Percentiles rank a stretch among this genome's conserved stretches.
Evolutionary conservation across 2,113 vertebrate genomes (phyloP).

Genomic region (Pogonocichla stellata): DNA sequence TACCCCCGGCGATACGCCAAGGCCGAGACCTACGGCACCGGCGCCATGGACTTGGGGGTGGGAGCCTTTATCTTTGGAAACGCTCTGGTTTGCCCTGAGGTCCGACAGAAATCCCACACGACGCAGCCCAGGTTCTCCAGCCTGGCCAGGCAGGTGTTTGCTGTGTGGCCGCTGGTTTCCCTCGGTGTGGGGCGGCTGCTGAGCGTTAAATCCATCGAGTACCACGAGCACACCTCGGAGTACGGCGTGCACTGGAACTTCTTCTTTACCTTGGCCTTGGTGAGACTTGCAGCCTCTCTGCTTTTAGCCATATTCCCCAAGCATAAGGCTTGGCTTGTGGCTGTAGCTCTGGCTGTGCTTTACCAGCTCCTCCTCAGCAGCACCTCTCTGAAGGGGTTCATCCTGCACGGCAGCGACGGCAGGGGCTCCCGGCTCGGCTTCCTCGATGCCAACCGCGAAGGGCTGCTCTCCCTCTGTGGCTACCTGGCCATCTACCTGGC

Average conservation of each 20-base stretch:
- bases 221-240: constrained; percentile 91
- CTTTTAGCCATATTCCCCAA: constrained; percentile 79
- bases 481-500: constrained; percentile 90
- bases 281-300: constrained; percentile 83
- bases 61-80: constrained; percentile 89
- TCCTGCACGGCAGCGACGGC: constrained; percentile 83
- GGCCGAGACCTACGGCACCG: constrained; percentile 92
- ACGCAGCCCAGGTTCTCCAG: constrained; percentile 54
- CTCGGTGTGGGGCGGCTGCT: constrained; percentile 84
- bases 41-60: constrained; percentile 93
- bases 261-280: constrained; percentile 90
- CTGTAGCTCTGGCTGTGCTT: constrained; percentile 70
- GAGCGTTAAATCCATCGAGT: constrained; percentile 83
- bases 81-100: constrained; percentile 88
- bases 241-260: constrained; percentile 99
- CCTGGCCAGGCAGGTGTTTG: constrained; percentile 76
- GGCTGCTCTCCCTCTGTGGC: constrained; percentile 85
- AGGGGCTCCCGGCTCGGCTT: constrained; percentile 74
- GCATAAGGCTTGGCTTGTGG: constrained; percentile 77
- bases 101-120: constrained; percentile 65
- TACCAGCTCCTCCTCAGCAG: constrained; percentile 85
- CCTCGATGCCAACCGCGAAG: constrained; percentile 91
- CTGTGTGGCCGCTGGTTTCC: constrained; percentile 85
- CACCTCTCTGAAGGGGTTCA: constrained; percentile 81
- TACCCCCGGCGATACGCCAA: constrained; percentile 92